A percentile compares a stretch with the other conserved stretches of the same genome.
Conservation (phyloP, 2,113 vertebrate genomes). For the Ifrita kowaldi region DNA sequence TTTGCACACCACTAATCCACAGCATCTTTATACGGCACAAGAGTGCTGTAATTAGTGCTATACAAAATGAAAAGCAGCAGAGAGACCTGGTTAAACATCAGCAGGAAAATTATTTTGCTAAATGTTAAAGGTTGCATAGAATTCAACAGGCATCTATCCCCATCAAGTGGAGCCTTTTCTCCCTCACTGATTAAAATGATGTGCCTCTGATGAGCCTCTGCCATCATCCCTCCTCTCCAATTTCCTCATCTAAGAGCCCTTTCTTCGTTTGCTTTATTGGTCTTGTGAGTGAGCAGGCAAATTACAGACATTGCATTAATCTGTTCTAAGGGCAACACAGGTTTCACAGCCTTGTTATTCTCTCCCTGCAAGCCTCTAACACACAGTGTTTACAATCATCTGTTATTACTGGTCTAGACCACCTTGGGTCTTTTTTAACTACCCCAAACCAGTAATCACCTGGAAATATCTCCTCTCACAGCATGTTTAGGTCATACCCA, state of each 20-base stretch:
- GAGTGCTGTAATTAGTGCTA: neutral
- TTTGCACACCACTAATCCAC: neutral
- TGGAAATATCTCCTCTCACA: neutral
- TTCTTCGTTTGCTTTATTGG: neutral
- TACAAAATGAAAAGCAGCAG: neutral
- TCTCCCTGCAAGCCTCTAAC: neutral
- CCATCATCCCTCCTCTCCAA: neutral
- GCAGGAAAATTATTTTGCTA: neutral
- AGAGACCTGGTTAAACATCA: neutral
- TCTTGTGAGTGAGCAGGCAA: neutral
- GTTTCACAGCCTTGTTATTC: neutral
- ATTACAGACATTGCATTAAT: neutral
- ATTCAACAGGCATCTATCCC: neutral
- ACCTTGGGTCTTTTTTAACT: neutral
- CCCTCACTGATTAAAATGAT: neutral
- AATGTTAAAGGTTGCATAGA: neutral
- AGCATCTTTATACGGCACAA: neutral
- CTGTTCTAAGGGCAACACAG: neutral
- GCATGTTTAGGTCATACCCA: neutral
- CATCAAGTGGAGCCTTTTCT: neutral
- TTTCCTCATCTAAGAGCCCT: neutral
- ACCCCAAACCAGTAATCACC: neutral
- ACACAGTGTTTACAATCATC: neutral
- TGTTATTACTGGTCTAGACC: neutral
- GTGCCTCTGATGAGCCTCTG: neutral